Evolutionary conservation across 2,113 vertebrate genomes (phyloP).

Genomic region (Chrysochloris asiatica): DNA sequence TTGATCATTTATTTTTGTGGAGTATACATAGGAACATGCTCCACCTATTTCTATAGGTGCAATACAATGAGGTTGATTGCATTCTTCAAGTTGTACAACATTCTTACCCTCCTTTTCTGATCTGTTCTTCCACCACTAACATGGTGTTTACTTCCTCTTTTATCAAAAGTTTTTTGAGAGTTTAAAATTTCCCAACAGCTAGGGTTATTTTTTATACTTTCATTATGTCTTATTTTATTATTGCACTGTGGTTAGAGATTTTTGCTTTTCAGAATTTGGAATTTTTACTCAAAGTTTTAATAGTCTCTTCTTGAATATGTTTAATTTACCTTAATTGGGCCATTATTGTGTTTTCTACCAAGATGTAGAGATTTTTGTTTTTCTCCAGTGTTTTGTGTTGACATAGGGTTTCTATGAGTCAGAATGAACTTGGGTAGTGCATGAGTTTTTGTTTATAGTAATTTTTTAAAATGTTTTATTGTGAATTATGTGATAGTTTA

Average conservation of each 20-base stretch:
- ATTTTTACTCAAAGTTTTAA: background rate
- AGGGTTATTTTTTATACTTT: background rate
- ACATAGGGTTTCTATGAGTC: too few relatives aligned
- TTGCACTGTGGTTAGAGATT: background rate
- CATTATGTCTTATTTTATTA: background rate
- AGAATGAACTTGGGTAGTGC: too few relatives aligned
- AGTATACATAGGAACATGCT: background rate
- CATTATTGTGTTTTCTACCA: background rate
- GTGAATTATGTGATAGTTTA: too few relatives aligned
- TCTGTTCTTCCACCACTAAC: background rate
- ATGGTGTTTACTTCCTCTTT: background rate
- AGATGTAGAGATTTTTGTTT: background rate
- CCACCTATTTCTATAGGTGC: too few relatives aligned
- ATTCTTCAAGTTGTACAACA: background rate
- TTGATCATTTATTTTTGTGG: background rate
- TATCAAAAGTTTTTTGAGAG: background rate
- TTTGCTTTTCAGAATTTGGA: constrained; percentile 42
- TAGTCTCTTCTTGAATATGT: background rate
- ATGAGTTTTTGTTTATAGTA: too few relatives aligned
- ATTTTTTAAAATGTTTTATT: background rate
- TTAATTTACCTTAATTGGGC: background rate
- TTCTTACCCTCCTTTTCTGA: background rate
- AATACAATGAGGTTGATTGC: background rate
- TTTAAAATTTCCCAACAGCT: background rate
- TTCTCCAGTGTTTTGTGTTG: background rate